Base-by-base conservation (phyloP, 2,113 vertebrate species). In the Megaptera novaeangliae region DNA sequence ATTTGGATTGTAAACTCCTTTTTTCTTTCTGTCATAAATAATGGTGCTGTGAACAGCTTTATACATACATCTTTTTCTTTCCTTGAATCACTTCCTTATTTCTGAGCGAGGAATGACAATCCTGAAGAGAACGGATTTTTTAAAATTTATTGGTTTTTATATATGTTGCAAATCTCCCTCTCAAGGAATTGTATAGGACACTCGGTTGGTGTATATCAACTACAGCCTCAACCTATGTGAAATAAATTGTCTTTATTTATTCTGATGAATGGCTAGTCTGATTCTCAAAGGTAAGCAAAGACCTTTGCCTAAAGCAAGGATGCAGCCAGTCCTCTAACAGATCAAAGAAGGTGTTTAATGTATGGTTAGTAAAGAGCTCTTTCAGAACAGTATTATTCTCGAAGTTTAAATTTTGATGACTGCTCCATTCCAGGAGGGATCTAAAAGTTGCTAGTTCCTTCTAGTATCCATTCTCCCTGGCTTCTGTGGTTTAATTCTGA, bases 221-320 rank as follows among this genome's bases (percentile, higher is more conserved):
- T 23, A 57, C 29, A 87, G 31, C 66, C 77, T 94, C 64, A 46
- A 83, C 21, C 29, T 94, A 25, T 29, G 27, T 89, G 61, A 94
- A 97, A 85, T 86, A 92, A 91, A 87, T 27, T 89, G 15, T 64
- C 23, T 83, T 49, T 91, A 23, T 75, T 96, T 97, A 74, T 93
- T 94, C 55, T 95, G 36, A 69, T 86, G 82, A 87, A 68, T 63
- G 34, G n/a, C 25, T 61, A 55, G 74, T 92, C 64, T 55, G 81
- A 69, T 64, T 69, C 64, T 91, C 59, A 93, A 92, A 49, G 49
- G 41, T 81, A 85, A 96, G 63, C 44, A 84, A 96, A 80, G 90
- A 27, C 36, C 36, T 95, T 88, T 91, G 39, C 59, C 64, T 88
- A 57, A 91, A 55, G 63, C 69, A 84, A 49, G 44, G 18, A 71